Evolutionary conservation across 2,113 vertebrate genomes (phyloP).

Genomic region (Pseudorhombus dupliciocellatus): DNA sequence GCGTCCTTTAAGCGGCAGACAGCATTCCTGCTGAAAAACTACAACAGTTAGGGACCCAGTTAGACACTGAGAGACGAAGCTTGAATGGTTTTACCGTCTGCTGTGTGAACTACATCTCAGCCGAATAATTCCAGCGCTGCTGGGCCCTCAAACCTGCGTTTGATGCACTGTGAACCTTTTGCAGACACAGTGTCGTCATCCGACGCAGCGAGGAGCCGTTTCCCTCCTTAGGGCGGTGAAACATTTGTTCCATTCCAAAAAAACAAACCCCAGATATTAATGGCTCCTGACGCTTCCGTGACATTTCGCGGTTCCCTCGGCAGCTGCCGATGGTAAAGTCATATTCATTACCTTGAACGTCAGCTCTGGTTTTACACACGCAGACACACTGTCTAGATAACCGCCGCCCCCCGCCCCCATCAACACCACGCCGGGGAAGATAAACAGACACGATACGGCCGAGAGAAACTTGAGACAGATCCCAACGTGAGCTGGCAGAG

Average conservation of each 20-base stretch:
- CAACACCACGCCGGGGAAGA: conserved; percentile 48
- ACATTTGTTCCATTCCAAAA: conserved; percentile 25
- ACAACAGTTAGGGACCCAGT: not conserved
- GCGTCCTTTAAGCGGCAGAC: conserved; percentile 2
- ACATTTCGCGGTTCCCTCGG: conserved; percentile 23
- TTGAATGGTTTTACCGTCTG: not conserved
- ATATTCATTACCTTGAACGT: conserved; percentile 52
- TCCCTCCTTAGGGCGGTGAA: conserved; percentile 23
- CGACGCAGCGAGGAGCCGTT: conserved; percentile 28
- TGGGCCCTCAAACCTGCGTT: conserved; percentile 14
- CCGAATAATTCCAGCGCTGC: conserved; percentile 33
- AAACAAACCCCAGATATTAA: conserved; percentile 43
- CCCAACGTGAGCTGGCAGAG: conserved; percentile 41
- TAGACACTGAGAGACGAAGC: not conserved
- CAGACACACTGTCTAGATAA: conserved; percentile 48
- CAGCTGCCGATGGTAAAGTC: conserved; percentile 37
- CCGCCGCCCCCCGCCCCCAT: not conserved
- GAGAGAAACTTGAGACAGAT: conserved; percentile 50
- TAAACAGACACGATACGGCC: conserved; percentile 47
- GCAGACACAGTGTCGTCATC: conserved; percentile 26
- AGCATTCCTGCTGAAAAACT: not conserved
- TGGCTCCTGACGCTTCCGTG: conserved; percentile 27
- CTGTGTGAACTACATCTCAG: conserved; percentile 24
- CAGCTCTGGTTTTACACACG: conserved; percentile 21
- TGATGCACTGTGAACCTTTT: conserved; percentile 29